Percentiles rank a stretch among this genome's conserved stretches.
Evolutionary conservation across 2,888 invertebrate genomes (phyloP).

Genomic region (Synanthedon vespiformis): DNA sequence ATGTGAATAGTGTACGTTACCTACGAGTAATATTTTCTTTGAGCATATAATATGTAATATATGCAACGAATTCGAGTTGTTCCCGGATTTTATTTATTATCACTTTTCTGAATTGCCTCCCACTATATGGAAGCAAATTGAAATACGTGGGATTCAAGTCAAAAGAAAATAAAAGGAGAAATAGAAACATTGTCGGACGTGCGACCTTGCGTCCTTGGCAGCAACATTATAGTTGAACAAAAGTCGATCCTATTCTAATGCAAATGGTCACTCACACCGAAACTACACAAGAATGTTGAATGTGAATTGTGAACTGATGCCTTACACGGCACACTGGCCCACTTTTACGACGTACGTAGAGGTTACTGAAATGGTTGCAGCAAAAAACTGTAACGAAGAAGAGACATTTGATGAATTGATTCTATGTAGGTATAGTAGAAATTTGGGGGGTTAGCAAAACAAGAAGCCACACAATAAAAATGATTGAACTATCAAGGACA

Average conservation of each 20-base stretch:
- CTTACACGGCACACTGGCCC: conserved; percentile 3
- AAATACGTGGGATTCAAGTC: no score
- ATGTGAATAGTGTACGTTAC: no score
- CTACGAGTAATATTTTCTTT: no score
- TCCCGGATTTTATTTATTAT: no score
- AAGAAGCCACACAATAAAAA: no score
- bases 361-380: not conserved
- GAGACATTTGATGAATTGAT: not conserved
- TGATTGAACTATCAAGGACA: no score
- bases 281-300: conserved; percentile 1
- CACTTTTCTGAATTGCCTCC: no score
- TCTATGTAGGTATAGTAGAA: no score
- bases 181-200: not conserved
- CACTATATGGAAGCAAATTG: no score
- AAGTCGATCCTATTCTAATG: conserved; percentile 10
- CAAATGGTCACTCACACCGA: conserved; percentile 7
- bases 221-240: conserved; percentile 10
- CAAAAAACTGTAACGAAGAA: not conserved
- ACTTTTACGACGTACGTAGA: conserved; percentile 1
- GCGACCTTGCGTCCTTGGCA: conserved; percentile 12
- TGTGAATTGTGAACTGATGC: not conserved
- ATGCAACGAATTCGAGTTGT: no score
- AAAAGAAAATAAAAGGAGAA: not conserved
- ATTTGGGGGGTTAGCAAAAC: no score
- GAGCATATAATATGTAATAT: no score